Conservation (phyloP, 2,113 vertebrate genomes). For the Perca schrenkii region DNA sequence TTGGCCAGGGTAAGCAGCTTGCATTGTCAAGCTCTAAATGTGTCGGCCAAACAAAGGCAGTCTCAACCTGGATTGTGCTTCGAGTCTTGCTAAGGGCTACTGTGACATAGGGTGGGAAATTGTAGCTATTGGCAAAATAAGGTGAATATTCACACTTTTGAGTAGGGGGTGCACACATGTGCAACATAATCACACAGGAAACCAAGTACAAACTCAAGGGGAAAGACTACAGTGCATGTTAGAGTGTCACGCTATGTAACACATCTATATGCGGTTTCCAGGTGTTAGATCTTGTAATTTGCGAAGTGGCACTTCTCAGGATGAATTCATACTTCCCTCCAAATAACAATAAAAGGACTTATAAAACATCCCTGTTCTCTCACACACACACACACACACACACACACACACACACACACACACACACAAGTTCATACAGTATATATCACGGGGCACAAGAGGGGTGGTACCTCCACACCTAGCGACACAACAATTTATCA, state of each 20-base stretch:
- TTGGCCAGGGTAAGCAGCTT: slow-evolving; percentile 70
- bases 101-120: slow-evolving; percentile 44
- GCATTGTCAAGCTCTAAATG: slow-evolving; percentile 65
- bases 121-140: slow-evolving; percentile 37
- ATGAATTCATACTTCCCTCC: slow-evolving; percentile 27
- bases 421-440: background rate
- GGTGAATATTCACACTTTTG: slow-evolving; percentile 45
- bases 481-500: slow-evolving; percentile 70
- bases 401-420: slow-evolving; percentile 5
- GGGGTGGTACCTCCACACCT: slow-evolving; percentile 53
- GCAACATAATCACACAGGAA: slow-evolving; percentile 14
- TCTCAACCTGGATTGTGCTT: slow-evolving; percentile 65
- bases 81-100: slow-evolving; percentile 31
- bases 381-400: background rate
- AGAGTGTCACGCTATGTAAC: background rate
- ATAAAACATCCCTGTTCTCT: too few species aligned
- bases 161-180: slow-evolving; percentile 6
- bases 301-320: slow-evolving; percentile 48
- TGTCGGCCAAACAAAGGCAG: slow-evolving; percentile 61
- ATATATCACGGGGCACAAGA: background rate
- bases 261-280: slow-evolving; percentile 44
- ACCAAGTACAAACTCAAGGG: background rate
- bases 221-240: background rate
- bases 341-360: background rate
- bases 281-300: slow-evolving; percentile 59